These are phyloP conservation scores for Eira barbara DNA, from an alignment of 2,113 vertebrate genomes.

Conservation along the genomic window DNA sequence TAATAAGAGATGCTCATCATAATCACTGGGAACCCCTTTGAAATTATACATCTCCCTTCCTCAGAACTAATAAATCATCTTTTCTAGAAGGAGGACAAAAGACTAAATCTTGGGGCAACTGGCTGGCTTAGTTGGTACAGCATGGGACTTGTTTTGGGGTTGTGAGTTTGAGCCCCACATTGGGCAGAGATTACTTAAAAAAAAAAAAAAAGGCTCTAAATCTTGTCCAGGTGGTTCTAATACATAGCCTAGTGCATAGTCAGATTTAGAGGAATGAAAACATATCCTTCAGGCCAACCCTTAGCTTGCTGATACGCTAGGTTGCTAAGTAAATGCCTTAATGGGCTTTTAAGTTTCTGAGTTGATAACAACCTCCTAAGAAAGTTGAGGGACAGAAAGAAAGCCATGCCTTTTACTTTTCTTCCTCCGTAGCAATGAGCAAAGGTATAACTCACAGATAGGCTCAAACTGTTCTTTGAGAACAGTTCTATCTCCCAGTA, in stretches of 20 bases:
- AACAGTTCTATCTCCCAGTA: constrained; percentile 12
- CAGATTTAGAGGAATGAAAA: background rate
- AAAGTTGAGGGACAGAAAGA: background rate
- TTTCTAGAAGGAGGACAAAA: background rate
- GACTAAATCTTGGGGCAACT: background rate
- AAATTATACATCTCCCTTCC: background rate
- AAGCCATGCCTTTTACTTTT: background rate
- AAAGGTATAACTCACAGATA: background rate
- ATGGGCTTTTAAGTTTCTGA: background rate
- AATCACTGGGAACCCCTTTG: background rate
- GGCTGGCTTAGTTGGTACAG: background rate
- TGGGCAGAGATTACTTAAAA: background rate
- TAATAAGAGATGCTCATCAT: background rate
- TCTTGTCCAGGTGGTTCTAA: background rate
- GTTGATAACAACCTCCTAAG: background rate
- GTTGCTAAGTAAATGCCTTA: background rate
- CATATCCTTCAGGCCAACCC: background rate
- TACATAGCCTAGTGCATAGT: background rate
- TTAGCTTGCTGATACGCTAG: background rate
- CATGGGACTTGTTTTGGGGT: background rate
- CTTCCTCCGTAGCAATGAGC: background rate
- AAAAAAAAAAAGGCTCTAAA: background rate
- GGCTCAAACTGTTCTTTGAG: background rate
- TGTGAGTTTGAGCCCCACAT: background rate
- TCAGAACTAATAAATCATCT: background rate